phyloP scores from a whole-genome alignment of 2,797 vertebrate genomes.

The Danio jaintianensis region DNA sequence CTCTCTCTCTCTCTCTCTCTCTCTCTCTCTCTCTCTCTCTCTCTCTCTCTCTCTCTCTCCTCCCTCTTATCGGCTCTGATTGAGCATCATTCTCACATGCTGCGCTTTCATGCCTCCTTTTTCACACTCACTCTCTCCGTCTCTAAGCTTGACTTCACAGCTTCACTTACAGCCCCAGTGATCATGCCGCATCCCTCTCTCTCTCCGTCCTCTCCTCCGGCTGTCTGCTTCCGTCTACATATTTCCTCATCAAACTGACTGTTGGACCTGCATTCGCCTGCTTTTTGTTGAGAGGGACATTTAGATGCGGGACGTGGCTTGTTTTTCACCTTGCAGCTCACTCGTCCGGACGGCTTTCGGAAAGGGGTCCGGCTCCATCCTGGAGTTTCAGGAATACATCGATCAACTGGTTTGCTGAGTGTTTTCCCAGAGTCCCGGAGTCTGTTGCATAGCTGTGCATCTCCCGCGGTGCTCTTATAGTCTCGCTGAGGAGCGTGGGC shows the following conservation, averaged over 20 bases:
- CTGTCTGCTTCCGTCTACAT: constrained; percentile 47
- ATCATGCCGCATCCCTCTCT: constrained; percentile 52
- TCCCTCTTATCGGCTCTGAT: constrained; percentile 31
- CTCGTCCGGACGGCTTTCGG: not conserved
- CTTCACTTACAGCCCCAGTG: constrained; percentile 38
- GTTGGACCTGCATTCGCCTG: constrained; percentile 66
- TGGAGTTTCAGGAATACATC: constrained; percentile 28
- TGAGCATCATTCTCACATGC: constrained; percentile 57
- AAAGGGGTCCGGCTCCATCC: constrained; percentile 30
- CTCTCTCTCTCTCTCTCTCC: constrained; percentile 26
- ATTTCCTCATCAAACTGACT: constrained; percentile 44
- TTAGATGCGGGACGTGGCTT: constrained; percentile 31
- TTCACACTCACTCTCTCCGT: constrained; percentile 39
- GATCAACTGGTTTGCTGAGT: constrained; percentile 9
- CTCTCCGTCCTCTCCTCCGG: constrained; percentile 46
- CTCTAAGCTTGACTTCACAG: constrained; percentile 30
- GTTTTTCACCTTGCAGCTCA: constrained; percentile 25
- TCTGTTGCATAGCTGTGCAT: constrained; percentile 26
- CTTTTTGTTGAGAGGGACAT: constrained; percentile 26
- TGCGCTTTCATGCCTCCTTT: constrained; percentile 59
- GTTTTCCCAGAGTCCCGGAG: constrained; percentile 20
- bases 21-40: constrained; percentile 54
- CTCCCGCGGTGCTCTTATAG: constrained; percentile 25
- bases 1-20: constrained; percentile 59
- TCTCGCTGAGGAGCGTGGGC: not conserved